phyloP scores from a whole-genome alignment of 1,140 invertebrate species.

The Brachionus sp. region DNA sequence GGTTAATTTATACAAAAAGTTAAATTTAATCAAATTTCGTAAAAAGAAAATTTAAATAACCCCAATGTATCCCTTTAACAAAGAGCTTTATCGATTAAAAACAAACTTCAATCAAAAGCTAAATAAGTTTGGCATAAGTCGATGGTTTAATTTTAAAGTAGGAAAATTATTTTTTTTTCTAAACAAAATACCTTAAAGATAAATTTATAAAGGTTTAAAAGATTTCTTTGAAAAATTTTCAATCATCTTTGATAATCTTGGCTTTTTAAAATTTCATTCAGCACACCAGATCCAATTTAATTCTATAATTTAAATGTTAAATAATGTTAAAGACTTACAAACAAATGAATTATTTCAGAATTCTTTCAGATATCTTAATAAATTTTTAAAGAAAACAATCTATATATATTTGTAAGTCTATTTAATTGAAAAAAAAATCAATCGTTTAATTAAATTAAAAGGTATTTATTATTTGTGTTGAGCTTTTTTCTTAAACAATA shows the following conservation, averaged over 20 bases:
- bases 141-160: neutral
- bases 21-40: neutral
- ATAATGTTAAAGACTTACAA: neutral
- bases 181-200: neutral
- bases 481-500: neutral
- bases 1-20: neutral
- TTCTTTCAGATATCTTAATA: neutral
- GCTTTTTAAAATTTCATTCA: neutral
- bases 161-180: neutral
- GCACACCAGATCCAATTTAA: neutral
- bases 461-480: neutral
- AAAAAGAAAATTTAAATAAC: slow-evolving; percentile 1
- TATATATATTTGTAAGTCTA: neutral
- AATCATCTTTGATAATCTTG: neutral
- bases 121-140: neutral
- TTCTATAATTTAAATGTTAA: neutral
- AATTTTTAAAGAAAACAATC: neutral
- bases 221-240: neutral
- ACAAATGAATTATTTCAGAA: neutral
- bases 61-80: slow-evolving; percentile 1
- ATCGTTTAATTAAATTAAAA: neutral
- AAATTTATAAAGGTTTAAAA: neutral
- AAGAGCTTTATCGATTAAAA: slow-evolving; percentile 4
- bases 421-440: neutral
- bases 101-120: neutral